Evolutionary conservation across 2,113 vertebrate genomes (phyloP).

Genomic region (Petroica traversi): DNA sequence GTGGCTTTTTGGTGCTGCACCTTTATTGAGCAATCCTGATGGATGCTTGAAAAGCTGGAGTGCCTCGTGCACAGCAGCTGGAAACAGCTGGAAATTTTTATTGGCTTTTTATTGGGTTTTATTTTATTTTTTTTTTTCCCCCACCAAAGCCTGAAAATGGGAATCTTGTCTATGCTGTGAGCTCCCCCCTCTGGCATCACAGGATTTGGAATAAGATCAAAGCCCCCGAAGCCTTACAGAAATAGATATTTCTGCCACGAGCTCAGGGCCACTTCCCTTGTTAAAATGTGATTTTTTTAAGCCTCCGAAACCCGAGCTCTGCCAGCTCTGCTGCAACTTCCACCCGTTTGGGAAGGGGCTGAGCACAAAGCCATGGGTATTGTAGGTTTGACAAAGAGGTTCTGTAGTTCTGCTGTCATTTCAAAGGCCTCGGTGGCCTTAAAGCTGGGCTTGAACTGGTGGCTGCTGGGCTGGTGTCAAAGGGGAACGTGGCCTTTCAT

Average conservation of each 20-base stretch:
- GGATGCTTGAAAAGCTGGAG: background rate
- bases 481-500: background rate
- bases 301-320: background rate
- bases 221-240: background rate
- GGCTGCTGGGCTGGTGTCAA: conserved; percentile 30
- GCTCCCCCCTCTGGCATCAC: conserved; percentile 79
- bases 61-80: background rate
- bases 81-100: background rate
- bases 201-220: background rate
- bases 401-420: background rate
- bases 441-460: background rate
- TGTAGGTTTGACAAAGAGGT: background rate
- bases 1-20: conserved; percentile 25
- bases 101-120: too few species aligned
- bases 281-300: background rate
- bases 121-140: background rate
- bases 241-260: background rate
- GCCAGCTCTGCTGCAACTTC: fast-evolving
- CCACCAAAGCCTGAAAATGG: background rate
- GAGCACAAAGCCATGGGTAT: background rate
- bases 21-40: background rate
- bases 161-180: conserved; percentile 73
- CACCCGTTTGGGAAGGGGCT: background rate
- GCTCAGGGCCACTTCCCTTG: background rate
- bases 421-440: background rate